A percentile compares a stretch with the other conserved stretches of the same genome.
Evolutionary conservation across 2,797 vertebrate genomes (phyloP).

Genomic region (Sebastes diaconus): DNA sequence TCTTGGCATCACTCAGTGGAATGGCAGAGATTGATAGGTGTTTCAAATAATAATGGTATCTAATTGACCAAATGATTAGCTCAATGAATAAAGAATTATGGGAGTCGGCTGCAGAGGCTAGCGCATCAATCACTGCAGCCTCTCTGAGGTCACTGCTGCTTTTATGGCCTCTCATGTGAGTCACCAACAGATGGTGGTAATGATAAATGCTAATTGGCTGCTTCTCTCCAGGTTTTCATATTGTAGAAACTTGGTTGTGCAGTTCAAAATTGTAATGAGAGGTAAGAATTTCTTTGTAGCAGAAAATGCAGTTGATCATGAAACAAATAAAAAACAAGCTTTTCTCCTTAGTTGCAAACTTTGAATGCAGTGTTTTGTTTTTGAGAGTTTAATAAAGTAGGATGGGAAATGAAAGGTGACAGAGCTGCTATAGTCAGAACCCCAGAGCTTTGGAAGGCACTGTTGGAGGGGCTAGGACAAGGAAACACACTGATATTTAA

Average conservation of each 20-base stretch:
- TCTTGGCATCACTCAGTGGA: neutral
- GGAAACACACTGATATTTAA: neutral
- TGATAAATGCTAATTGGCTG: conserved; percentile 44
- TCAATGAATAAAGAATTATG: conserved; percentile 50
- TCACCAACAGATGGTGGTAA: conserved; percentile 58
- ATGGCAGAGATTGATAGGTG: conserved; percentile 18
- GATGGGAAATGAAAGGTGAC: neutral
- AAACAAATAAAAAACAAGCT: neutral
- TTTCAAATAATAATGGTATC: conserved; percentile 50
- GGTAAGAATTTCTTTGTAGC: neutral
- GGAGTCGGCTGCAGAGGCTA: conserved; percentile 22
- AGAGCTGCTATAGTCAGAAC: neutral
- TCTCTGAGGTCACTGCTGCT: conserved; percentile 37
- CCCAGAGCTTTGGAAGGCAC: neutral
- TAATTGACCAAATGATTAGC: conserved; percentile 49
- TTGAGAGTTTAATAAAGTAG: neutral
- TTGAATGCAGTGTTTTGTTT: neutral
- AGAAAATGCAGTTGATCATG: neutral
- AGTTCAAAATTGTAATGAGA: neutral
- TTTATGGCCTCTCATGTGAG: conserved; percentile 33
- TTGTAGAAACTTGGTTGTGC: neutral
- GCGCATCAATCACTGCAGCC: conserved; percentile 43
- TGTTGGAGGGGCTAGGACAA: neutral
- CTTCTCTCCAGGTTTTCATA: neutral
- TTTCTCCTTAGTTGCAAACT: neutral